These are phyloP conservation scores for Acleris holmiana DNA, from an alignment of 2,888 invertebrate genomes.

Conservation along the genomic window DNA sequence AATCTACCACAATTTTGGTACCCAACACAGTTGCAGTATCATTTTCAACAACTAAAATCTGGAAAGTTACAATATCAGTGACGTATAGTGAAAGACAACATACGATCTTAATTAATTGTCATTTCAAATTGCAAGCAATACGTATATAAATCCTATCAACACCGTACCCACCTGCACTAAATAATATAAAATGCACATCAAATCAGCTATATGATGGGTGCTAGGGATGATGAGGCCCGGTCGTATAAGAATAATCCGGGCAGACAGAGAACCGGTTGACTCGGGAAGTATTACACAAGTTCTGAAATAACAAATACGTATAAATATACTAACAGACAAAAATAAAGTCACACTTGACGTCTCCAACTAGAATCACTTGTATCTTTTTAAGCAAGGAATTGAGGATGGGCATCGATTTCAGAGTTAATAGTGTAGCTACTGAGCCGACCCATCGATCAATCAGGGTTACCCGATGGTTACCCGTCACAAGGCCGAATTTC, in stretches of 20 bases:
- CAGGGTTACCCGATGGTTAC: too few relatives aligned
- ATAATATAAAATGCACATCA: slow-evolving; percentile 79
- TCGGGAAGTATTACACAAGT: slow-evolving; percentile 71
- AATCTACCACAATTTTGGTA: slow-evolving; percentile 70
- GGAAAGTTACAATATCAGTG: slow-evolving; percentile 38
- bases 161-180: slow-evolving; percentile 67
- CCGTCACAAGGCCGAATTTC: too few relatives aligned
- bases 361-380: too few relatives aligned
- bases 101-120: too few relatives aligned
- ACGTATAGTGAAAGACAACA: too few relatives aligned
- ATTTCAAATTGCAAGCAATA: too few relatives aligned
- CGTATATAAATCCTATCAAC: not conserved
- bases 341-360: too few relatives aligned
- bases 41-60: slow-evolving; percentile 85
- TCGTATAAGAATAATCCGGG: slow-evolving; percentile 84
- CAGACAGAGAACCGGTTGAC: slow-evolving; percentile 59
- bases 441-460: too few relatives aligned
- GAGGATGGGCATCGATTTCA: too few relatives aligned
- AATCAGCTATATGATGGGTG: slow-evolving; percentile 76
- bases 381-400: too few relatives aligned
- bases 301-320: slow-evolving; percentile 52
- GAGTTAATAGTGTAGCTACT: too few relatives aligned
- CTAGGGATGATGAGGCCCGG: slow-evolving; percentile 81
- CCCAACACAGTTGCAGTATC: slow-evolving; percentile 84
- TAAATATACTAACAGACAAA: not conserved